phyloP scores from a whole-genome alignment of 2,888 invertebrate species.

The Heliconius aoede region DNA sequence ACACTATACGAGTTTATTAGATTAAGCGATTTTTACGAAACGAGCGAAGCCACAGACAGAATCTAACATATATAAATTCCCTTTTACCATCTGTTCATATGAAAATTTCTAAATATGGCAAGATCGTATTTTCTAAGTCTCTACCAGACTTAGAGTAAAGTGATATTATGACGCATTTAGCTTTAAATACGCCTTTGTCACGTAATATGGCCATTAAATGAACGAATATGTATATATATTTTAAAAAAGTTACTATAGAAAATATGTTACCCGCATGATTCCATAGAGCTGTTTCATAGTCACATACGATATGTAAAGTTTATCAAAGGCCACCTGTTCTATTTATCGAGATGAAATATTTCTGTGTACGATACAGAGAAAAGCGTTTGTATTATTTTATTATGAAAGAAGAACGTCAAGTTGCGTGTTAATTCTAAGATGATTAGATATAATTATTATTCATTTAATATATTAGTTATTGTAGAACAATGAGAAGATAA shows the following conservation, averaged over 20 bases:
- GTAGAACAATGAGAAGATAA: slow-evolving; percentile 10
- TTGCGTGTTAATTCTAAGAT: neutral
- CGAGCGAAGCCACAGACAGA: neutral
- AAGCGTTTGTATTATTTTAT: neutral
- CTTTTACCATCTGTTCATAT: neutral
- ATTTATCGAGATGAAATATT: slow-evolving; percentile 6
- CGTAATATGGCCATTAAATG: slow-evolving; percentile 18
- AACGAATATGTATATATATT: slow-evolving; percentile 9
- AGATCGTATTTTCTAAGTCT: slow-evolving; percentile 8
- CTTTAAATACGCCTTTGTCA: slow-evolving; percentile 20
- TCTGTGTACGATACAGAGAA: neutral
- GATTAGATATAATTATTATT: neutral
- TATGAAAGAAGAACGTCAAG: neutral
- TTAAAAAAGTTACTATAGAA: neutral
- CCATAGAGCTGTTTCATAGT: neutral
- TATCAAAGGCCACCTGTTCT: neutral
- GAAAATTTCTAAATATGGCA: neutral
- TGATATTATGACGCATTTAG: slow-evolving; percentile 15
- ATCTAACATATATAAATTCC: neutral
- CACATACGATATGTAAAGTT: neutral
- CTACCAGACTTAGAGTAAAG: slow-evolving; percentile 6
- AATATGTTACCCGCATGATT: neutral
- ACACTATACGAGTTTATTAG: slow-evolving; percentile 9
- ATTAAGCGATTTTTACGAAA: neutral
- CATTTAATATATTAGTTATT: slow-evolving; percentile 8